Conservation (phyloP, 1,140 invertebrate genomes). For the Telenomus remus region DNA sequence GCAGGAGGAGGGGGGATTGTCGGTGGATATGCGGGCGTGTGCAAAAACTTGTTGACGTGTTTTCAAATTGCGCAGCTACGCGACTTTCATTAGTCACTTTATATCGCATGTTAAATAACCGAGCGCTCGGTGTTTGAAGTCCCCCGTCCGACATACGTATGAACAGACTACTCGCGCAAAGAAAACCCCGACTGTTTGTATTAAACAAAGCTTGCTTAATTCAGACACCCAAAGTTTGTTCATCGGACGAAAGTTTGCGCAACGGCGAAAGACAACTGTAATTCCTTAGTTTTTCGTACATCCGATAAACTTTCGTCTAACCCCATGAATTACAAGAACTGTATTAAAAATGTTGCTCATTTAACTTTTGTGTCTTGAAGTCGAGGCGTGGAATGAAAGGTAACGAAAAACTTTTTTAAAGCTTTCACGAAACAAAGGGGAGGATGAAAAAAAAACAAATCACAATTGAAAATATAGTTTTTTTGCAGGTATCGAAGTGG, state of each 20-base stretch:
- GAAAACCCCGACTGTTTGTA: constrained; percentile 22
- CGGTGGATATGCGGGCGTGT: neutral
- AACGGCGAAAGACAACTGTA: constrained; percentile 3
- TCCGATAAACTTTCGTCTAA: constrained; percentile 9
- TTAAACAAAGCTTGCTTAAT: constrained; percentile 35
- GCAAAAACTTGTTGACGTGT: constrained; percentile 4
- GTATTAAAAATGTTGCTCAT: no score
- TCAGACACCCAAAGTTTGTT: constrained; percentile 20
- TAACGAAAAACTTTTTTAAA: no score
- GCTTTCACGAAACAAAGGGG: no score
- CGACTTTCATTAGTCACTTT: constrained; percentile 27
- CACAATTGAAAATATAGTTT: no score
- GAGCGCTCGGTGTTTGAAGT: constrained; percentile 23
- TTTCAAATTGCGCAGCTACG: constrained; percentile 4
- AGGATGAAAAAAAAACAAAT: no score
- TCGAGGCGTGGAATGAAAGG: no score
- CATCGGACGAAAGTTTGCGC: constrained; percentile 14
- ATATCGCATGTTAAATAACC: constrained; percentile 6
- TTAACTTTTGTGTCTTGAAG: no score
- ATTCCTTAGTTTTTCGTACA: constrained; percentile 5
- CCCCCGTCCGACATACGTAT: neutral
- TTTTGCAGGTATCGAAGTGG: no score
- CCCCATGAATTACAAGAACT: no score
- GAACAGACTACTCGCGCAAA: neutral
- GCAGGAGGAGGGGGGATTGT: constrained; percentile 1